These are phyloP conservation scores for Dorcus parallelipipedus DNA, from an alignment of 2,888 invertebrate species.

Conservation along the genomic window DNA sequence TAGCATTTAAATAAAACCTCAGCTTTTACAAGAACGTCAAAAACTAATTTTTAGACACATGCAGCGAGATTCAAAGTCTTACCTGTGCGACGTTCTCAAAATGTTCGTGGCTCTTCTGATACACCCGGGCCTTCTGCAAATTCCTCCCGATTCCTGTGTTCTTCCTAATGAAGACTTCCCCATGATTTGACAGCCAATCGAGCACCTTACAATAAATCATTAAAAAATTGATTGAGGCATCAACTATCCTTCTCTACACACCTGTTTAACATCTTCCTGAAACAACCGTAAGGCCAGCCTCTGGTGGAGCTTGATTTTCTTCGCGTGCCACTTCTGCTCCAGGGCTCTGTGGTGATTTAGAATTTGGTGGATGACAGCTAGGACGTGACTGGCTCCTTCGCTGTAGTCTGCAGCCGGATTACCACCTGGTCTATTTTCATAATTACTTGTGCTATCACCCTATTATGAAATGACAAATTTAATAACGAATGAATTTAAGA, in stretches of 20 bases:
- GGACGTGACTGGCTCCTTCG: slow-evolving; percentile 92
- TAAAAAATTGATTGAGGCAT: background rate
- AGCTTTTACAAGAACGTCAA: too few relatives aligned
- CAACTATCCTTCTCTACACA: slow-evolving; percentile 35
- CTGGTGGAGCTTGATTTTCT: slow-evolving; percentile 93
- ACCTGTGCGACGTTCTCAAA: slow-evolving; percentile 98
- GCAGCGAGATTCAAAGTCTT: slow-evolving; percentile 37
- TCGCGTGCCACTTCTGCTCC: slow-evolving; percentile 93
- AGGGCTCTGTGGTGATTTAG: slow-evolving; percentile 90
- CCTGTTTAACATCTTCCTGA: slow-evolving; percentile 97
- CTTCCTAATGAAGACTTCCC: slow-evolving; percentile 93
- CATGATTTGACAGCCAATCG: slow-evolving; percentile 96
- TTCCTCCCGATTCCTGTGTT: slow-evolving; percentile 96
- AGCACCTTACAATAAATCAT: slow-evolving; percentile 61
- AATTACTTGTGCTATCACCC: slow-evolving; percentile 55
- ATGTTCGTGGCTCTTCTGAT: slow-evolving; percentile 97
- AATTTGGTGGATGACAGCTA: slow-evolving; percentile 95
- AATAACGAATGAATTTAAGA: too few relatives aligned
- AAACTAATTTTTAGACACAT: too few relatives aligned
- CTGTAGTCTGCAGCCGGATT: slow-evolving; percentile 95
- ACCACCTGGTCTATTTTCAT: slow-evolving; percentile 58
- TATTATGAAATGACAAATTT: slow-evolving; percentile 18
- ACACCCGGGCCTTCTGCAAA: slow-evolving; percentile 89
- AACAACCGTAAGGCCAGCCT: slow-evolving; percentile 87
- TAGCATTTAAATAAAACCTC: background rate